These are phyloP conservation scores for Limnephilus marmoratus DNA, from an alignment of 2,888 invertebrate genomes.

Conservation along the genomic window DNA sequence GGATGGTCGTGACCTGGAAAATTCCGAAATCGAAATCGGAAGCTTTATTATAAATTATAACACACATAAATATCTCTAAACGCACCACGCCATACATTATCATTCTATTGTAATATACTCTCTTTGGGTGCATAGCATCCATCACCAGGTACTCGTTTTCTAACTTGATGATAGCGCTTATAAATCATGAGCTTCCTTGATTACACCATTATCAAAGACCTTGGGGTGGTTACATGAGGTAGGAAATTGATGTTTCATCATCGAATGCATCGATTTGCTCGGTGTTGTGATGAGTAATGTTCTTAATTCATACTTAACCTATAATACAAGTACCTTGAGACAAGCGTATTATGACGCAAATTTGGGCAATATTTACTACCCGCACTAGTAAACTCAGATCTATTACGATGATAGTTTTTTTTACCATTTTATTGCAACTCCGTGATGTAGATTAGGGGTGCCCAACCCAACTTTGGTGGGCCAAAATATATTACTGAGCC, in stretches of 20 bases:
- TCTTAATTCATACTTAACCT: too few relatives aligned
- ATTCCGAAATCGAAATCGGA: neutral
- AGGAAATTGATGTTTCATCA: neutral
- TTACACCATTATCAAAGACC: neutral
- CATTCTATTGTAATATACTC: neutral
- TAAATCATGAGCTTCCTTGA: neutral
- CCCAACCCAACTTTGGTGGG: too few relatives aligned
- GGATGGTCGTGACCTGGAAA: neutral
- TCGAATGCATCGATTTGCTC: neutral
- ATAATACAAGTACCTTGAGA: too few relatives aligned
- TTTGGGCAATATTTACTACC: too few relatives aligned
- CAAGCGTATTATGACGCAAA: too few relatives aligned
- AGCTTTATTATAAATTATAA: neutral
- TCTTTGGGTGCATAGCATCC: neutral
- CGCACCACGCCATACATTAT: neutral
- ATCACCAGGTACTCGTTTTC: neutral
- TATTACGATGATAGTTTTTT: too few relatives aligned
- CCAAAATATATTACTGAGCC: too few relatives aligned
- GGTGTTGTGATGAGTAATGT: neutral
- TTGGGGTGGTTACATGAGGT: neutral
- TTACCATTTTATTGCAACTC: too few relatives aligned
- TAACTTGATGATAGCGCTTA: neutral
- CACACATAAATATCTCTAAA: neutral
- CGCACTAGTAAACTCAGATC: too few relatives aligned
- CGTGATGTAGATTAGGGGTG: too few relatives aligned